Percentiles rank a stretch among this genome's conserved stretches.
These are phyloP conservation scores for Antheraea mylitta DNA, from an alignment of 1,140 invertebrate species.

Conservation along the genomic window DNA sequence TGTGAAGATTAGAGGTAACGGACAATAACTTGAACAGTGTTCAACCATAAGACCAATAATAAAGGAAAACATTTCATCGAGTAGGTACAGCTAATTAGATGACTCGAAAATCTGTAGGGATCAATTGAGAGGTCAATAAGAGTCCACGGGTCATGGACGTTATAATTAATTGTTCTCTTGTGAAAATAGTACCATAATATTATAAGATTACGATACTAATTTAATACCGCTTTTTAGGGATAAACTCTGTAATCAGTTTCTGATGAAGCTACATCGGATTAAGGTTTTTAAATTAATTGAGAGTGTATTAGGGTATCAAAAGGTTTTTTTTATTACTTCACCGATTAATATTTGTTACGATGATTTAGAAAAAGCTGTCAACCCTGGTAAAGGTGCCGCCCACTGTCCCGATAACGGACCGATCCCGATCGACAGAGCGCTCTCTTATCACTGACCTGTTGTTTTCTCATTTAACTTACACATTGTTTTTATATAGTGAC, in stretches of 20 bases:
- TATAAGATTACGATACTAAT: not conserved
- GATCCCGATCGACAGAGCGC: slow-evolving; percentile 44
- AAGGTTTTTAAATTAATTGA: no score
- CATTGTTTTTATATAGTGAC: slow-evolving; percentile 51
- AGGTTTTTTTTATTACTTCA: no score
- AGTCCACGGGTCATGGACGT: slow-evolving; percentile 56
- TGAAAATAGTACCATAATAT: slow-evolving; percentile 24
- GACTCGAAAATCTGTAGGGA: slow-evolving; percentile 46
- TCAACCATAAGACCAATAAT: not conserved
- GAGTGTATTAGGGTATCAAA: no score
- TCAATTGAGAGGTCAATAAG: slow-evolving; percentile 62
- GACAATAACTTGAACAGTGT: not conserved
- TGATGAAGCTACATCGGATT: no score
- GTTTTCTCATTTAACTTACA: slow-evolving; percentile 57
- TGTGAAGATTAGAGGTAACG: not conserved
- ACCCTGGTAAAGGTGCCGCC: slow-evolving; percentile 48
- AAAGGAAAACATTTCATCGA: slow-evolving; percentile 9
- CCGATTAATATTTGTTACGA: no score
- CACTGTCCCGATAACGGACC: slow-evolving; percentile 46
- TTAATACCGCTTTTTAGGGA: not conserved
- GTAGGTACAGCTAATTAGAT: slow-evolving; percentile 24
- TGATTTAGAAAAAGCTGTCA: slow-evolving; percentile 24
- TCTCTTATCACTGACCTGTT: slow-evolving; percentile 57
- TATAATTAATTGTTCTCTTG: slow-evolving; percentile 56
- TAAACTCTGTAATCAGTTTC: no score